Base-by-base conservation (phyloP, 2,888 invertebrate genomes). In the Willowsia nigromaculata region DNA sequence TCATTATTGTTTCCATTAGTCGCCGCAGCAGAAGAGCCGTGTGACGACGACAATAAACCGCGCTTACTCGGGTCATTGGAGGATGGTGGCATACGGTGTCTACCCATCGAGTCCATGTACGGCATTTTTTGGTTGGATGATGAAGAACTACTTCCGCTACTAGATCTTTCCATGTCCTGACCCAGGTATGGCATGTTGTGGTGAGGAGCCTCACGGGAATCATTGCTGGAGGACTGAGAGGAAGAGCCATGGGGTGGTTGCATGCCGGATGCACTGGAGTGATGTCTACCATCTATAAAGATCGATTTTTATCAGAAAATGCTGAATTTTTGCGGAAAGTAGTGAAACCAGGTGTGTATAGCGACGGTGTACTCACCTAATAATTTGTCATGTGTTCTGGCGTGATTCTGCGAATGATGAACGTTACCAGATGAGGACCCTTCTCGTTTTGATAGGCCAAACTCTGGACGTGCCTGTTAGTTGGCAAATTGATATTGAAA, bases 1-100 rank as follows among this genome's bases (percentile, higher is more conserved):
- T 89, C 89, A 37, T 43, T 85, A 85, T 85, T 89, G 89, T 74
- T 89, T 85, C 89, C 85, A 62, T 89, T 89, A 6, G 89, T 89
- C 15, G 88, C 80, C 22, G 68, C 65, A n/a, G n/a, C n/a, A n/a
- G 88, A 50, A 6, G 53, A n/a, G 47, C 85, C 84, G n/a, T 89
- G 89, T 30, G 81, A 25, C n/a, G n/a, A n/a, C n/a, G n/a, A n/a
- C n/a, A n/a, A n/a, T n/a, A 47, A 25, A 5, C 53, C 27, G 11
- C 89, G 53, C 27, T 89, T 89, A 22, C 18, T 59, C 0, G 80
- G 40, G 25, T 88, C 88, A 25, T 18, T 40, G 7, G 82, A n/a
- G n/a, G n/a, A 22, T 11, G 76, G 62, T 5, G 37, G 89, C 80
- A 85, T 56, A n/a, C 89, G 80, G 37, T 89, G 89, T 15, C 89